Evolutionary conservation across 2,113 vertebrate genomes (phyloP).

Genomic region (Pithys albifrons): DNA sequence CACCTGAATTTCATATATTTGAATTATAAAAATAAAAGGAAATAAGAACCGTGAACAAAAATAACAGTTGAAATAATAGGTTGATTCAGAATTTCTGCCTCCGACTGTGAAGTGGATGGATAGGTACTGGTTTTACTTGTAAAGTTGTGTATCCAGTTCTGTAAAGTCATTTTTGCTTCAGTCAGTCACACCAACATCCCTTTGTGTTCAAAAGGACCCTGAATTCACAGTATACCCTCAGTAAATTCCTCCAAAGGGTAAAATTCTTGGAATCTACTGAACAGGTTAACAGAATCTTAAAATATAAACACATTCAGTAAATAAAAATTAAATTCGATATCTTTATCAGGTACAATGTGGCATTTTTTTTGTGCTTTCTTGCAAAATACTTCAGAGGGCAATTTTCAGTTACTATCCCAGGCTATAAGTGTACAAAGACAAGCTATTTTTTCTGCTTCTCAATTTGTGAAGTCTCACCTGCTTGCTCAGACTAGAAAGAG

Average conservation of each 20-base stretch:
- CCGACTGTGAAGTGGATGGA: background rate
- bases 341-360: background rate
- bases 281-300: background rate
- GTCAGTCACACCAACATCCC: background rate
- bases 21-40: background rate
- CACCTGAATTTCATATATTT: background rate
- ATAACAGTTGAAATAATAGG: background rate
- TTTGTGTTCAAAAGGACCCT: background rate
- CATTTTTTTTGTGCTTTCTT: background rate
- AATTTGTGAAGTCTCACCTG: background rate
- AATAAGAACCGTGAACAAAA: background rate
- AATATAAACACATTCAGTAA: background rate
- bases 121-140: background rate
- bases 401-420: background rate
- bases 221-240: background rate
- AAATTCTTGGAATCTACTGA: background rate
- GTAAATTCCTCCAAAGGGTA: background rate
- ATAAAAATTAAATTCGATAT: background rate
- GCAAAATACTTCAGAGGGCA: background rate
- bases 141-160: background rate
- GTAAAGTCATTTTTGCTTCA: background rate
- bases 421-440: background rate
- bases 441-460: background rate
- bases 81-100: background rate
- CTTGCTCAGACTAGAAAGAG: background rate